Evolutionary conservation across 2,797 vertebrate species (phyloP).

Genomic region (Tapirus indicus): DNA sequence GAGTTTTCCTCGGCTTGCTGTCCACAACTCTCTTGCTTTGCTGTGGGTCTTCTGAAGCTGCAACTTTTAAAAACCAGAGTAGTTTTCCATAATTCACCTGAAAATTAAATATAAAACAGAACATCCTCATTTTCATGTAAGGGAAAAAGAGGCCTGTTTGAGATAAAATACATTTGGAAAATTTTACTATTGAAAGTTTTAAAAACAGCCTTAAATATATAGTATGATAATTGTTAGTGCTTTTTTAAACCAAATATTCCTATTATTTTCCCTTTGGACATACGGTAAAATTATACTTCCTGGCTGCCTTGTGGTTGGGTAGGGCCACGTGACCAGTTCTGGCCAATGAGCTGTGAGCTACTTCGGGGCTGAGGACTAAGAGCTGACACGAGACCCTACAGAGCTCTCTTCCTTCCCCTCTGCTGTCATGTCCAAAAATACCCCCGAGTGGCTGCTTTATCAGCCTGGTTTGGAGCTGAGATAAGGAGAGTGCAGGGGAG

Average conservation of each 20-base stretch:
- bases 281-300: background rate
- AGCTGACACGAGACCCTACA: background rate
- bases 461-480: background rate
- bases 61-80: slow-evolving; percentile 80
- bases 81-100: slow-evolving; percentile 83
- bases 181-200: background rate
- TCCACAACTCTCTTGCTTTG: slow-evolving; percentile 25
- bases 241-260: background rate
- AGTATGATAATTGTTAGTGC: background rate
- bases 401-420: background rate
- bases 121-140: slow-evolving; percentile 32
- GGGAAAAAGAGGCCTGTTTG: background rate
- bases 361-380: background rate
- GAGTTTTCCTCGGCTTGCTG: slow-evolving; percentile 50
- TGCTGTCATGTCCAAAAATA: background rate
- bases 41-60: slow-evolving; percentile 64
- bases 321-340: background rate
- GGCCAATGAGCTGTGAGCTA: background rate
- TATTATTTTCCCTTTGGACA: background rate
- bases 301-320: background rate
- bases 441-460: background rate
- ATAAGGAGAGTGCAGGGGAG: background rate
- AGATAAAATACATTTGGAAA: slow-evolving; percentile 10
- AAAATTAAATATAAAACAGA: slow-evolving; percentile 69
- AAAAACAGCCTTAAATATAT: background rate